Evolutionary conservation across 2,888 invertebrate species (phyloP).

Genomic region (Neoascia interrupta): DNA sequence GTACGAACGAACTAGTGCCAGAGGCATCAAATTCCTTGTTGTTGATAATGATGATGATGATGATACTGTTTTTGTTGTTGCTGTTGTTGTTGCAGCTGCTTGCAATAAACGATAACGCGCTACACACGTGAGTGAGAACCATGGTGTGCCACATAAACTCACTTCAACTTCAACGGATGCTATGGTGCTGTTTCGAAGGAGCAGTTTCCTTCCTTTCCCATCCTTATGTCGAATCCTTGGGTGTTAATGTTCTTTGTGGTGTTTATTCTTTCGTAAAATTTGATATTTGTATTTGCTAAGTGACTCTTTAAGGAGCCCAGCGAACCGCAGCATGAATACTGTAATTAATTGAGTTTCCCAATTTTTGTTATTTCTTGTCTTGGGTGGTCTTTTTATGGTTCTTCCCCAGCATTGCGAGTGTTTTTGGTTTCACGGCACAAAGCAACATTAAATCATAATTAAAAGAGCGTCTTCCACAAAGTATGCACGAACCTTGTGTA

Average conservation of each 20-base stretch:
- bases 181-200: conserved; percentile 30
- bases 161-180: conserved; percentile 31
- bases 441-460: conserved; percentile 52
- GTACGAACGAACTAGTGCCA: conserved; percentile 31
- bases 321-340: conserved; percentile 33
- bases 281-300: conserved; percentile 56
- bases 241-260: conserved; percentile 44
- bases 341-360: conserved; percentile 59
- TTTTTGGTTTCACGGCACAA: conserved; percentile 1
- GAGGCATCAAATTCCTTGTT: conserved; percentile 25
- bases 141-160: conserved; percentile 21
- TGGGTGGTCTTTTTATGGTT: neutral
- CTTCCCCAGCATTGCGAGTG: neutral
- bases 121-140: conserved; percentile 30
- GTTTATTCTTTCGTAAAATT: conserved; percentile 64
- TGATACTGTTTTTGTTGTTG: conserved; percentile 16
- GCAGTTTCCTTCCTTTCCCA: neutral
- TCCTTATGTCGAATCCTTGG: neutral
- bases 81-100: conserved; percentile 60
- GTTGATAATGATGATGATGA: conserved; percentile 25
- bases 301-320: conserved; percentile 50
- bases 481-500: too few relatives aligned
- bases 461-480: conserved; percentile 5
- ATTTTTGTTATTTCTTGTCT: conserved; percentile 14
- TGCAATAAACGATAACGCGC: conserved; percentile 59